Percentiles rank a stretch among this genome's conserved stretches.
Evolutionary conservation across 2,888 invertebrate species (phyloP).

Genomic region (Drosophila koepferae): DNA sequence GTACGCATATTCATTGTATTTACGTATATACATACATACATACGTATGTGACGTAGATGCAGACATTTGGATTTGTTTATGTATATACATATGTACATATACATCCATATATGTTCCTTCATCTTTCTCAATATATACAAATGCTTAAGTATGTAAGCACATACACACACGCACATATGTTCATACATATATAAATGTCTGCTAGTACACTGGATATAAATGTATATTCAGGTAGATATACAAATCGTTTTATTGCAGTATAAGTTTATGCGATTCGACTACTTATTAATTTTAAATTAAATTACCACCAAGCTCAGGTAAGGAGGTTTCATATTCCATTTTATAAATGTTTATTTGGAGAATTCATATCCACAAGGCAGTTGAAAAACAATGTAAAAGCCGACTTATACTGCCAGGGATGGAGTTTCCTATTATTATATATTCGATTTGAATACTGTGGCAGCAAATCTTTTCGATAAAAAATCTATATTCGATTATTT

Average conservation of each 20-base stretch:
- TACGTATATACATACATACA: background rate
- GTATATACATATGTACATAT: background rate
- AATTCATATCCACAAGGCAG: constrained; percentile 58
- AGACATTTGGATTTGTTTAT: background rate
- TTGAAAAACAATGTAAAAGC: constrained; percentile 66
- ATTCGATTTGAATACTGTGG: constrained; percentile 28
- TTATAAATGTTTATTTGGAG: constrained; percentile 47
- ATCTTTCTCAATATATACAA: background rate
- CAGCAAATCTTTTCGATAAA: background rate
- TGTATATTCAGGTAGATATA: background rate
- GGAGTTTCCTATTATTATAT: constrained; percentile 1
- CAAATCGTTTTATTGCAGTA: constrained; percentile 1
- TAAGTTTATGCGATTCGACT: constrained; percentile 8
- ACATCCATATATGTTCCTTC: background rate
- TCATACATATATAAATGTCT: constrained; percentile 9
- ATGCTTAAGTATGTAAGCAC: background rate
- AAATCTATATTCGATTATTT: constrained; percentile 1
- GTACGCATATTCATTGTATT: background rate
- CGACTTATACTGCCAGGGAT: constrained; percentile 61
- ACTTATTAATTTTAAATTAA: constrained; percentile 13
- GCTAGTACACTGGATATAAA: constrained; percentile 6
- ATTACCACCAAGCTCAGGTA: constrained; percentile 69
- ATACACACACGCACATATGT: background rate
- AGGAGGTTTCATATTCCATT: constrained; percentile 66
- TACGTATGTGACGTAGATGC: background rate